Conservation (phyloP, 2,888 invertebrate genomes). For the Drosophila yooni region DNA sequence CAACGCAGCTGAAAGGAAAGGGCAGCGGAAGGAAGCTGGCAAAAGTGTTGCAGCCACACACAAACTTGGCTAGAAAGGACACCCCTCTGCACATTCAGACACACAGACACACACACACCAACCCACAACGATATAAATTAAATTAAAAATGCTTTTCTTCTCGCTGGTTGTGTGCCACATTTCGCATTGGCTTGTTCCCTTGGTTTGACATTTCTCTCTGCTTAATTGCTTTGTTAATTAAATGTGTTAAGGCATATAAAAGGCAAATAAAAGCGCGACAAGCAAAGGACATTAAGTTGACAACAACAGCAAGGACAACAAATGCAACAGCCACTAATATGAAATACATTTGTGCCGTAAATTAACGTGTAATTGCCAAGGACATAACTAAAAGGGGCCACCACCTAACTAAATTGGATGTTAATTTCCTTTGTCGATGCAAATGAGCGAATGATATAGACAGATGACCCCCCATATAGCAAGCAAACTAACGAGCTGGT, state of each 20-base stretch:
- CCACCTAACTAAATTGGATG: conserved; percentile 49
- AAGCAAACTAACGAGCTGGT: conserved; percentile 11
- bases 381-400: conserved; percentile 11
- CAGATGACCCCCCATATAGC: conserved; percentile 21
- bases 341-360: conserved; percentile 69
- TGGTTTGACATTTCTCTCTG: conserved; percentile 62
- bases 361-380: conserved; percentile 65
- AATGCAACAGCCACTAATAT: conserved; percentile 56
- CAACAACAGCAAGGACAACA: conserved; percentile 39
- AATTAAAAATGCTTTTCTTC: conserved; percentile 68
- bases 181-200: conserved; percentile 36
- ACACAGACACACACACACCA: conserved; percentile 12
- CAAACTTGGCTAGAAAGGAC: conserved; percentile 18
- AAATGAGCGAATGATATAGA: conserved; percentile 58
- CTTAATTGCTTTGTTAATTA: conserved; percentile 81
- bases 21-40: conserved; percentile 32
- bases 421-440: conserved; percentile 54
- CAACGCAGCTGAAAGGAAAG: conserved; percentile 17
- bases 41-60: conserved; percentile 37
- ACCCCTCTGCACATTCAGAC: not conserved
- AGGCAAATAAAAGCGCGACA: conserved; percentile 56
- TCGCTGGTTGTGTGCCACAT: conserved; percentile 18
- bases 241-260: conserved; percentile 72
- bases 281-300: conserved; percentile 68
- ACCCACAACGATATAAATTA: conserved; percentile 59